A percentile compares a stretch with the other conserved stretches of the same genome.
Conservation (phyloP, 2,888 invertebrate species). For the Eupelmus urozonus region DNA sequence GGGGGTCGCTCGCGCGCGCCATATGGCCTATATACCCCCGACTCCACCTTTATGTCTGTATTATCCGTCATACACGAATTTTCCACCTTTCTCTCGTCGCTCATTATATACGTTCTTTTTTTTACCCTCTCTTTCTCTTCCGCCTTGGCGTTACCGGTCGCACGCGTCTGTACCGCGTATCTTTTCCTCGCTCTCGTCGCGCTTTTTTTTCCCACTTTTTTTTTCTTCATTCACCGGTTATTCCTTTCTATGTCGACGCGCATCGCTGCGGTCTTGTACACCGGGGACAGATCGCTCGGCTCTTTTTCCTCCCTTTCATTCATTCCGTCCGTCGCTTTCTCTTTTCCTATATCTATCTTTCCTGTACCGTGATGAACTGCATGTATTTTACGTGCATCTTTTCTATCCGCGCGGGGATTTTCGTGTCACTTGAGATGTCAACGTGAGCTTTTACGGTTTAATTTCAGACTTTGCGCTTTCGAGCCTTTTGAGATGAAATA, state of each 20-base stretch:
- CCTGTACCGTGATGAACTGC: background rate
- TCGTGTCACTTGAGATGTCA: background rate
- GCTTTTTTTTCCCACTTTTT: slow-evolving; percentile 16
- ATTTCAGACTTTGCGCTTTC: background rate
- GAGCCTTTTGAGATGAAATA: too few species aligned
- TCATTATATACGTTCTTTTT: slow-evolving; percentile 18
- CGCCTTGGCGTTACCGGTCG: slow-evolving; percentile 17
- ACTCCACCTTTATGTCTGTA: background rate
- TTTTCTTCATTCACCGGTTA: slow-evolving; percentile 34
- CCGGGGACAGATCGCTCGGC: slow-evolving; percentile 24
- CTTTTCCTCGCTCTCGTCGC: background rate
- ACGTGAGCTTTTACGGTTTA: background rate
- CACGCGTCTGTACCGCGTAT: slow-evolving; percentile 6
- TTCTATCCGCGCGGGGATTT: too few species aligned
- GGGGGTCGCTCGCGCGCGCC: slow-evolving; percentile 27
- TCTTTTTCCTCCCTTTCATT: slow-evolving; percentile 3
- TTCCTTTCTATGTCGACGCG: slow-evolving; percentile 32
- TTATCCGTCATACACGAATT: slow-evolving; percentile 23
- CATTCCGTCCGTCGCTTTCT: background rate
- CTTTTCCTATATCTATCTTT: background rate
- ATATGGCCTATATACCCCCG: slow-evolving; percentile 44
- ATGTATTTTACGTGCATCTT: background rate
- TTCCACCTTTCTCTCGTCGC: slow-evolving; percentile 24
- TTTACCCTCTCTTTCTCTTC: background rate
- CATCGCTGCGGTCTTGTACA: background rate